phyloP scores from a whole-genome alignment of 1,140 invertebrate species.

The Sipha flava region DNA sequence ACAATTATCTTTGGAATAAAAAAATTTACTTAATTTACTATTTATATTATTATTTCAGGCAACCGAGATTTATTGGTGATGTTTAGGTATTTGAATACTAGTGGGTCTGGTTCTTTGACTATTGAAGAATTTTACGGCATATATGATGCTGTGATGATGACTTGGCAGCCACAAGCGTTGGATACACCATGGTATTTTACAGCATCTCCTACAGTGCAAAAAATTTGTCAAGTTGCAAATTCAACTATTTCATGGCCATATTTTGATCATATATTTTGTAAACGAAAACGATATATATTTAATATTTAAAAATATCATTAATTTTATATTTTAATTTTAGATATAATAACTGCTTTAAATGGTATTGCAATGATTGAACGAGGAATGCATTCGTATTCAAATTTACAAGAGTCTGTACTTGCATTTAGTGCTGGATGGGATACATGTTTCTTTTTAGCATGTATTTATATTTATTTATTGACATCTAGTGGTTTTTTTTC shows the following conservation, averaged over 20 bases:
- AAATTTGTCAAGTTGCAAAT: constrained; percentile 54
- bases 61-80: constrained; percentile 68
- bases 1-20: too few relatives aligned
- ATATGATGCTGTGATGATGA: constrained; percentile 63
- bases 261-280: constrained; percentile 65
- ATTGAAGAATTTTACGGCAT: constrained; percentile 68
- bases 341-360: constrained; percentile 57
- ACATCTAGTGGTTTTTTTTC: neutral
- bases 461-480: constrained; percentile 49
- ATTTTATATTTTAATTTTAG: constrained; percentile 45
- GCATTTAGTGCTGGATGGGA: constrained; percentile 65
- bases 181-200: constrained; percentile 62
- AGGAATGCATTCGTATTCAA: constrained; percentile 44
- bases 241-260: constrained; percentile 58
- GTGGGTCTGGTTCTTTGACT: constrained; percentile 55
- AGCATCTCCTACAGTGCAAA: constrained; percentile 52
- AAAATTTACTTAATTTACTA: too few relatives aligned
- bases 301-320: neutral
- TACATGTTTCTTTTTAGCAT: constrained; percentile 57
- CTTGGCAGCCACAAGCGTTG: constrained; percentile 62
- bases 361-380: constrained; percentile 59
- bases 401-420: constrained; percentile 50
- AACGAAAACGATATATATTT: constrained; percentile 43
- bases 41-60: constrained; percentile 46
- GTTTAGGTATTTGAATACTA: constrained; percentile 69